Percentiles rank a stretch among this genome's conserved stretches.
Evolutionary conservation across 1,140 invertebrate species (phyloP).

Genomic region (Ips typographus): DNA sequence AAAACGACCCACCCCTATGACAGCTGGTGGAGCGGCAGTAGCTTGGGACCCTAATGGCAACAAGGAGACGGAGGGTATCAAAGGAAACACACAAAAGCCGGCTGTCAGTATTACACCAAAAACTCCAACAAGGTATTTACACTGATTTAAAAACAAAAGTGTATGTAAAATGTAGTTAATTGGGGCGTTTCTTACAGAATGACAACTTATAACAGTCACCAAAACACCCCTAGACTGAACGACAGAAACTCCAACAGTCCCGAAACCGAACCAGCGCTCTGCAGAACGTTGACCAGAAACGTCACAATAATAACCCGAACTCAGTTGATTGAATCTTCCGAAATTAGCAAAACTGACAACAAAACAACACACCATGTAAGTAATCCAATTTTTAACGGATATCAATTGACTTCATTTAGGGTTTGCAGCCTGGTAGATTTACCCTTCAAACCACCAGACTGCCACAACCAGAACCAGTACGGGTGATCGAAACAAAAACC

Average conservation of each 20-base stretch:
- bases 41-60: constrained; percentile 37
- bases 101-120: no score
- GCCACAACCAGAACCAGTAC: constrained; percentile 69
- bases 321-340: background rate
- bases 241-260: background rate
- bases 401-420: background rate
- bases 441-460: constrained; percentile 72
- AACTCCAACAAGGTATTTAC: no score
- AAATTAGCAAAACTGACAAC: background rate
- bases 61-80: constrained; percentile 41
- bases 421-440: constrained; percentile 56
- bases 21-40: background rate
- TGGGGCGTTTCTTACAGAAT: no score
- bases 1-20: constrained; percentile 52
- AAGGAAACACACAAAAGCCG: no score
- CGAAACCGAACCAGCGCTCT: constrained; percentile 8
- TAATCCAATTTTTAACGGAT: background rate
- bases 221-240: background rate
- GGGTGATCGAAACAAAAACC: constrained; percentile 65
- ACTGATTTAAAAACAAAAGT: no score
- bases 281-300: constrained; percentile 29
- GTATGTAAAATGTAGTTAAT: no score
- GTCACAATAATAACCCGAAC: constrained; percentile 22
- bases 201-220: no score
- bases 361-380: background rate